Conservation (phyloP, 2,113 vertebrate species). For the Abramis brama region DNA sequence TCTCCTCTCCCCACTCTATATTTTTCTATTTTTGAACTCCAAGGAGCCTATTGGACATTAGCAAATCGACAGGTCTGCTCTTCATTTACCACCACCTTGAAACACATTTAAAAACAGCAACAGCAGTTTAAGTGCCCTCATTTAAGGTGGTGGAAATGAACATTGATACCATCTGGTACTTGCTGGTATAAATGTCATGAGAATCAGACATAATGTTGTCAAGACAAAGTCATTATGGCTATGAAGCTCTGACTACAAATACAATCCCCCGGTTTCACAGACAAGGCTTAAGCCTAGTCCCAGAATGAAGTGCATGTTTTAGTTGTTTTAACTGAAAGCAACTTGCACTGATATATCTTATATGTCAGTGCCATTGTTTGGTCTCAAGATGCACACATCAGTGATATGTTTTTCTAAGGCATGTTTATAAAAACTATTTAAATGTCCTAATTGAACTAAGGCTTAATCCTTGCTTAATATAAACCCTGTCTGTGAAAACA, state of each 20-base stretch:
- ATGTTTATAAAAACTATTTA: too few relatives aligned
- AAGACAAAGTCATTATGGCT: neutral
- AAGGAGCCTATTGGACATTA: neutral
- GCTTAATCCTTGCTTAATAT: too few relatives aligned
- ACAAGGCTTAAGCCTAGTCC: too few relatives aligned
- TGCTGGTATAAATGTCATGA: conserved; percentile 26
- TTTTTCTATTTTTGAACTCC: neutral
- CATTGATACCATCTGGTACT: neutral
- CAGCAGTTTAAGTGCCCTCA: conserved; percentile 9
- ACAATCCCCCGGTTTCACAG: too few relatives aligned
- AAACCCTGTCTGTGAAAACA: too few relatives aligned
- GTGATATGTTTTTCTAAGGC: too few relatives aligned
- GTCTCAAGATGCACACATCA: too few relatives aligned
- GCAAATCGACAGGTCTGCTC: conserved; percentile 4
- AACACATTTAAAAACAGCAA: neutral
- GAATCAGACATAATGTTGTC: neutral
- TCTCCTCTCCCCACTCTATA: neutral
- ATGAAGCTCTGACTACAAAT: neutral
- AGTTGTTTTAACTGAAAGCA: too few relatives aligned
- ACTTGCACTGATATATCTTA: too few relatives aligned
- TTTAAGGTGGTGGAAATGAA: conserved; percentile 4
- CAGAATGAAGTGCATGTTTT: too few relatives aligned
- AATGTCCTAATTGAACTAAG: too few relatives aligned
- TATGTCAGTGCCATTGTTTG: too few relatives aligned
- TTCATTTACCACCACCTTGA: conserved; percentile 7